phyloP scores from a whole-genome alignment of 1,140 invertebrate species.

The Telenomus remus region DNA sequence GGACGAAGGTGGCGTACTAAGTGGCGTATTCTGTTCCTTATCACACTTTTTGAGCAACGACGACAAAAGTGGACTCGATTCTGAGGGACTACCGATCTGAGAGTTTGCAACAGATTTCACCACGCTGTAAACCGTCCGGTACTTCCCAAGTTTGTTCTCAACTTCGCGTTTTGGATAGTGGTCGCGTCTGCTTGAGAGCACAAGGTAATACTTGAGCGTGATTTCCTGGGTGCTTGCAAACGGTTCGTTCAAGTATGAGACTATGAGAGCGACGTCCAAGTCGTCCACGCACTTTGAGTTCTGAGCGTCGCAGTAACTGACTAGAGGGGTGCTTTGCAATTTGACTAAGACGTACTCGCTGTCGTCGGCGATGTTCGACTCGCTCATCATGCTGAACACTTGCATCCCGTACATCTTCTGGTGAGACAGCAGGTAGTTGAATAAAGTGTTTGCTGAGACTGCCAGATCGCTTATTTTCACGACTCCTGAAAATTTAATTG shows the following conservation, averaged over 20 bases:
- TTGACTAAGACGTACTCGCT: slow-evolving; percentile 81
- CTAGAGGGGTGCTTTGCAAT: slow-evolving; percentile 76
- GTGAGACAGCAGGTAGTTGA: slow-evolving; percentile 83
- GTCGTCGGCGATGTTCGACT: slow-evolving; percentile 67
- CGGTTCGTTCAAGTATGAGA: slow-evolving; percentile 77
- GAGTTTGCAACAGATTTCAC: slow-evolving; percentile 64
- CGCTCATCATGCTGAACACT: slow-evolving; percentile 80
- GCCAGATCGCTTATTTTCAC: slow-evolving; percentile 79
- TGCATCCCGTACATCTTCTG: slow-evolving; percentile 83
- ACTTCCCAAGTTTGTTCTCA: slow-evolving; percentile 80
- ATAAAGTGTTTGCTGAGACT: slow-evolving; percentile 81
- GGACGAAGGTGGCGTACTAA: slow-evolving; percentile 43
- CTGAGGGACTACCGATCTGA: slow-evolving; percentile 62
- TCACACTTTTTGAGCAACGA: slow-evolving; percentile 56
- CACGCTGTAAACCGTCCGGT: slow-evolving; percentile 78
- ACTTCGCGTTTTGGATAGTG: slow-evolving; percentile 82
- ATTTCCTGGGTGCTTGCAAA: slow-evolving; percentile 69
- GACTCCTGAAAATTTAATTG: slow-evolving; percentile 71
- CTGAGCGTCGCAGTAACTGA: slow-evolving; percentile 80
- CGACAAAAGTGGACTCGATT: slow-evolving; percentile 60
- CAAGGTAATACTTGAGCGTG: slow-evolving; percentile 83
- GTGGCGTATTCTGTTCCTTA: slow-evolving; percentile 46
- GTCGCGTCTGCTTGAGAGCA: slow-evolving; percentile 82
- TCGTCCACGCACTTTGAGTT: slow-evolving; percentile 80
- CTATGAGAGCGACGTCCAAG: slow-evolving; percentile 83